Evolutionary conservation across 2,113 vertebrate genomes (phyloP), one percentile per base, ranked within the genome.

Genomic region (Speoplatyrhinus poulsoni): DNA sequence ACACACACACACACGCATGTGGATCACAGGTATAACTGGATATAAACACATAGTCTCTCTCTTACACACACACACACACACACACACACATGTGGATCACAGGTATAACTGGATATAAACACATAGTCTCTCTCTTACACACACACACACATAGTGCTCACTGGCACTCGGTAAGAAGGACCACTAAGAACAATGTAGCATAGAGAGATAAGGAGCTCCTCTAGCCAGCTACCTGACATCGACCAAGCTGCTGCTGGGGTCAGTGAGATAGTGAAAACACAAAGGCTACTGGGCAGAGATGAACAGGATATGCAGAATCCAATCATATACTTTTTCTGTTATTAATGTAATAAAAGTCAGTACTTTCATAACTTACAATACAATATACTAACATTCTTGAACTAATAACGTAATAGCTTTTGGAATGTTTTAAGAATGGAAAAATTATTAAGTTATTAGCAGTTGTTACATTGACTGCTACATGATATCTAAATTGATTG

Each of bases 401-500:
- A 26, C 26, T 26, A 26, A 26, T 26, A 26, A 26, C 1, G 26
- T 26, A 26, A 26, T 26, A 26, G 26, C 26, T 26, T 26, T 26
- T 26, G 26, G 26, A 26, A 26, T 2, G 2, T 26, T 26, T 26
- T 26, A 26, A 26, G 26, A 26, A 26, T 26, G 26, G 2, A 26
- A 26, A 26, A 1, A 26, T 26, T 2, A 19, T 26, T 26, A 26
- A 1, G 26, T 26, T 26, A 26, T 26, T 26, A 26, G 26, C 26
- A 26, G 26, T 26, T 26, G 26, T 26, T 26, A 26, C 26, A 26
- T 26, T 26, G 26, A 26, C 26, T 26, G 26, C 26, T 26, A 26
- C 26, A 54, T n/a, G 73, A 72, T 77, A 77, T 79, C 65, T 60
- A 83, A 82, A 85, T 77, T 65, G 77, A 87, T 73, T 72, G 87